phyloP scores from a whole-genome alignment of 2,113 vertebrate species.

The Brachypteracias leptosomus region DNA sequence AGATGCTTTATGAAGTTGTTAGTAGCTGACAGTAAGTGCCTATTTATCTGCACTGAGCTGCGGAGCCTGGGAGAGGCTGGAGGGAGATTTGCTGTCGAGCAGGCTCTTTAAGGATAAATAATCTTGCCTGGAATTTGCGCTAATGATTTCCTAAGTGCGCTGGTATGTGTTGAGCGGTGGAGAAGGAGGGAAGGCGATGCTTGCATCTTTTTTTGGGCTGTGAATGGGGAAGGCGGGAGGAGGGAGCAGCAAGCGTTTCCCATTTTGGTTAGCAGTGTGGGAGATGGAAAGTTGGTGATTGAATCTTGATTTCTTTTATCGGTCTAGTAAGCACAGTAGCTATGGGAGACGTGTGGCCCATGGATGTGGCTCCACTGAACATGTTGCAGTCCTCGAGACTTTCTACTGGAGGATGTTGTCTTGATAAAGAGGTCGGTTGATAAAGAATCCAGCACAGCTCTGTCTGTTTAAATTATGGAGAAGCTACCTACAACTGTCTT shows the following conservation, averaged over 20 bases:
- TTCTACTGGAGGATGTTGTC: neutral
- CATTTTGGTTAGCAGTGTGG: neutral
- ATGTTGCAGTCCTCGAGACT: neutral
- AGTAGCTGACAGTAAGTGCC: neutral
- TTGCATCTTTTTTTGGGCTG: neutral
- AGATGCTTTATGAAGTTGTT: neutral
- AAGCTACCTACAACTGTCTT: neutral
- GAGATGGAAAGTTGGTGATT: neutral
- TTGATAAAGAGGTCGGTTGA: neutral
- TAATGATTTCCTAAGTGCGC: neutral
- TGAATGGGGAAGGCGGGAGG: neutral
- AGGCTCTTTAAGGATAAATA: conserved; percentile 24
- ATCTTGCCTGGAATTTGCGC: neutral
- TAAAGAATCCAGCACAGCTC: neutral
- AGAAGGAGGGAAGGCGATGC: neutral
- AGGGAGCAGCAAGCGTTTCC: neutral
- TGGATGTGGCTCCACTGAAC: neutral
- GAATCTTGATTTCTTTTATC: conserved; percentile 20
- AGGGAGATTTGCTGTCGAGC: neutral
- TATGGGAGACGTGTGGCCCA: neutral
- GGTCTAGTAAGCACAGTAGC: neutral
- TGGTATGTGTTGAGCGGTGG: neutral
- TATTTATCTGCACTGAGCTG: neutral
- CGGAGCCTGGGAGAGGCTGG: neutral
- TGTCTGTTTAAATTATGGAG: neutral